phyloP scores from a whole-genome alignment of 2,888 invertebrate species.

The Limnephilus rhombicus region DNA sequence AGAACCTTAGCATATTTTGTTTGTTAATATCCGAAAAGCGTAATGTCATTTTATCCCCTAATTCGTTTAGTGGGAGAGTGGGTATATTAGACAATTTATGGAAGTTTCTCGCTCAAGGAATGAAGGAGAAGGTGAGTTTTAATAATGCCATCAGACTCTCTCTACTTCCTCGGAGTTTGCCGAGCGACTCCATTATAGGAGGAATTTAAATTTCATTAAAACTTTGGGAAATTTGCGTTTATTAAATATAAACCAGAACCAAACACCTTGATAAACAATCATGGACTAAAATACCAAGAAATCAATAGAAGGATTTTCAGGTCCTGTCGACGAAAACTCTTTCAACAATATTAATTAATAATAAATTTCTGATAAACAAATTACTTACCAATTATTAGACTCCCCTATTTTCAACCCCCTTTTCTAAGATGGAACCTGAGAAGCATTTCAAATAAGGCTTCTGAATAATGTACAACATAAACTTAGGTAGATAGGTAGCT shows the following conservation, averaged over 20 bases:
- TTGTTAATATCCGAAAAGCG: constrained; percentile 40
- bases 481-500: neutral
- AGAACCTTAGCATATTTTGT: constrained; percentile 26
- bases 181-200: neutral
- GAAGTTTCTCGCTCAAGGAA: constrained; percentile 18
- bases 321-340: neutral
- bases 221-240: constrained; percentile 13
- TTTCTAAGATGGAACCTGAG: neutral
- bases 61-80: constrained; percentile 22
- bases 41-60: constrained; percentile 37
- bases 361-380: neutral
- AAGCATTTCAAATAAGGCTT: neutral
- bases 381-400: neutral
- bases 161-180: neutral
- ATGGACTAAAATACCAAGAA: neutral
- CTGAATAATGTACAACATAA: neutral
- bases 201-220: constrained; percentile 27
- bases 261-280: constrained; percentile 11
- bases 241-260: constrained; percentile 23
- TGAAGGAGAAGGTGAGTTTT: constrained; percentile 40
- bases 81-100: constrained; percentile 38
- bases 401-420: neutral
- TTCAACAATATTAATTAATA: neutral
- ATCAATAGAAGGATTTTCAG: neutral
- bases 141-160: constrained; percentile 24